Percentiles rank a stretch among this genome's conserved stretches.
These are phyloP conservation scores for Phylloscopus collybita DNA, from an alignment of 2,797 vertebrate genomes.

Conservation along the genomic window DNA sequence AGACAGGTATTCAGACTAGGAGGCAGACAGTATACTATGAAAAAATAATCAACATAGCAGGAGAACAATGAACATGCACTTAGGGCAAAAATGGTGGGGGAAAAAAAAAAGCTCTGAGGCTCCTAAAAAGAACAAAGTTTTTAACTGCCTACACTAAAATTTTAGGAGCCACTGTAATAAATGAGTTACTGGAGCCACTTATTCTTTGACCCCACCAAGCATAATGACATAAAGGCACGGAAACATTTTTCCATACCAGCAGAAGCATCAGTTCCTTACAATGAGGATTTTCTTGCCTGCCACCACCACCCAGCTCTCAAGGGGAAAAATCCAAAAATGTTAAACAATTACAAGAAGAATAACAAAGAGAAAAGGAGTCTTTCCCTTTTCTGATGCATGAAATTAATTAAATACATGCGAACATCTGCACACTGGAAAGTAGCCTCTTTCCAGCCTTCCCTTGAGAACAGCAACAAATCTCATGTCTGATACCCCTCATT, in stretches of 20 bases:
- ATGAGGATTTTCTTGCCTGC: background rate
- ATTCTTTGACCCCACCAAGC: background rate
- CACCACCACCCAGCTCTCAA: background rate
- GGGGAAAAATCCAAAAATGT: background rate
- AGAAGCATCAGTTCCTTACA: background rate
- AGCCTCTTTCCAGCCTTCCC: background rate
- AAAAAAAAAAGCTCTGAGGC: background rate
- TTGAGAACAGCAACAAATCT: background rate
- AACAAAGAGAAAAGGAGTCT: background rate
- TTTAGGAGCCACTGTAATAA: background rate
- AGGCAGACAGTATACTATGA: background rate
- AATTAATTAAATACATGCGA: background rate
- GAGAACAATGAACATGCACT: background rate
- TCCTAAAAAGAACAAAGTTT: background rate
- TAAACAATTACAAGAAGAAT: background rate
- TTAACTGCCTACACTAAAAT: background rate
- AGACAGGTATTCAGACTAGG: background rate
- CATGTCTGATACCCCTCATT: background rate
- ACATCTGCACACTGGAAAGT: background rate
- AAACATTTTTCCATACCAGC: background rate
- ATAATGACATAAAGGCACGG: background rate
- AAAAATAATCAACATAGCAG: background rate
- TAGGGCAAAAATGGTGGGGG: background rate
- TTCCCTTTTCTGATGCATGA: background rate
- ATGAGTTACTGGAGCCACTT: background rate